Conservation (phyloP, 2,888 invertebrate species). For the Caenorhabditis japonica region DNA sequence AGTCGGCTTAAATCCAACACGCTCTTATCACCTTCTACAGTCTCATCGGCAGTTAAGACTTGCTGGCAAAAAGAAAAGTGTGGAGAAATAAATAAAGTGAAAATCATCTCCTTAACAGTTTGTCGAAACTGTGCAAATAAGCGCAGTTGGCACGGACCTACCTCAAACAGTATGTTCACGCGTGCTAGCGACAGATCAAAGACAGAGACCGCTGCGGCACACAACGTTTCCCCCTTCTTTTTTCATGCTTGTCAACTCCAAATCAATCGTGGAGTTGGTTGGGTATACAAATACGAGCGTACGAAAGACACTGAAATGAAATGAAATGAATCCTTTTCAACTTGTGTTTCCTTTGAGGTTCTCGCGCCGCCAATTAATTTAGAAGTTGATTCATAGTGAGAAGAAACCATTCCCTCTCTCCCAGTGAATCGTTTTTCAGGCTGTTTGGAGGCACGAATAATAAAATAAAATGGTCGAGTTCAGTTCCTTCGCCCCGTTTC, state of each 20-base stretch:
- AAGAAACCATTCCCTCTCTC: slow-evolving; percentile 13
- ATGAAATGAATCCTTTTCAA: slow-evolving; percentile 13
- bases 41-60: slow-evolving; percentile 33
- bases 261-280: slow-evolving; percentile 27
- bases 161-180: slow-evolving; percentile 48
- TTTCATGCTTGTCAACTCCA: slow-evolving; percentile 33
- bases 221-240: slow-evolving; percentile 32
- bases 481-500: too few species aligned
- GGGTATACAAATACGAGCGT: slow-evolving; percentile 23
- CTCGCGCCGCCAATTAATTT: slow-evolving; percentile 37
- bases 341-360: too few species aligned
- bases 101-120: slow-evolving; percentile 51
- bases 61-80: too few species aligned
- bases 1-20: slow-evolving; percentile 9
- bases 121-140: slow-evolving; percentile 48
- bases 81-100: too few species aligned
- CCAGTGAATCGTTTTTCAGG: slow-evolving; percentile 32
- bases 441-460: slow-evolving; percentile 35
- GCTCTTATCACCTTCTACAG: slow-evolving; percentile 20
- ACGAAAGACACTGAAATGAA: slow-evolving; percentile 26
- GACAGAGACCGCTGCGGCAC: slow-evolving; percentile 32
- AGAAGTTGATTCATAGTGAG: neutral
- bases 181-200: slow-evolving; percentile 39
- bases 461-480: slow-evolving; percentile 38
- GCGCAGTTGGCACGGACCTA: slow-evolving; percentile 37